Evolutionary conservation across 2,113 vertebrate genomes (phyloP), one percentile per base, ranked within the genome.

Genomic region (Opisthocomus hoazin): DNA sequence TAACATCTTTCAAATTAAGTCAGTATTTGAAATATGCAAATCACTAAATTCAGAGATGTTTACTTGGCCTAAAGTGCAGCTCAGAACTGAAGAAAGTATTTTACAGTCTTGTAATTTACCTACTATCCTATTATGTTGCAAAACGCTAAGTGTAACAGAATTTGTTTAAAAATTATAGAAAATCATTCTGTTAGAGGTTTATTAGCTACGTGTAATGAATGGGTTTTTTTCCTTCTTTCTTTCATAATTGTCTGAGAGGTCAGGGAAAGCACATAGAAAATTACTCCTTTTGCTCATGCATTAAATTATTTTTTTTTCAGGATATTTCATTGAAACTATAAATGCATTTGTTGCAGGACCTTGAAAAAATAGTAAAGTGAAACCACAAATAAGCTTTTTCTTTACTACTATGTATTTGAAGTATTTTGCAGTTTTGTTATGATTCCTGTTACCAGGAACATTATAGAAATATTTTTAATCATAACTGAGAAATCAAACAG

Each of bases 1-100:
- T 87, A 90, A 75, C 56, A 75, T 94, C 77, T 92, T 96, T 96
- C 81, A 79, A 91, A 94, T 89, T 93, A 90, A 95, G 50, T 51
- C 36, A 84, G 74, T 86, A 79, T 84, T 92, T 94, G 84, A 93
- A 97, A 94, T 94, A 95, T 71, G 74, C 57, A 97, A 94, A 96
- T 90, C 89, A 48, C 36, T 41, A 61, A 86, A 93, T 73, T 96
- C 81, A 85, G 74, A 92, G 54, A 80, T 53, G 65, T 84, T 93
- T 96, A 71, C 26, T 82, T 93, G 63, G 69, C 39, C 74, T 69
- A 75, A 74, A 79, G 11, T 57, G 64, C 7, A 5, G 17, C 74
- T 94, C 46, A 77, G 63, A 85, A 92, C 20, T 51, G 43, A 74
- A 84, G 43, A 74, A 93, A 87, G 3, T 51, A 15, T 73, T 64